Evolutionary conservation across 2,797 vertebrate genomes (phyloP).

Genomic region (Acropternis orthonyx): DNA sequence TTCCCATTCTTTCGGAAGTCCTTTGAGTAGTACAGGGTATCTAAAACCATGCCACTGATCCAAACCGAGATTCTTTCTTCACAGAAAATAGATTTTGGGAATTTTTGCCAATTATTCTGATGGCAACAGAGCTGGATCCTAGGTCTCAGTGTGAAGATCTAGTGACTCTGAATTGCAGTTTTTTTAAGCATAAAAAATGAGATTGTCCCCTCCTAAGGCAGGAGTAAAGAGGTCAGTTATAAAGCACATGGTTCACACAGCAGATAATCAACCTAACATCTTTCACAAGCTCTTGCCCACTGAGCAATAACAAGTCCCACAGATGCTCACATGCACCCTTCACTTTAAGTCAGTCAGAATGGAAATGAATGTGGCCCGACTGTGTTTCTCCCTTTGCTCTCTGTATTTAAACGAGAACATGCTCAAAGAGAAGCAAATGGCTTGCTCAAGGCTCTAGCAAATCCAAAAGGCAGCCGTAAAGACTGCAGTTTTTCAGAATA

Average conservation of each 20-base stretch:
- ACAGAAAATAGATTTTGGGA: background rate
- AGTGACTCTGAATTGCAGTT: background rate
- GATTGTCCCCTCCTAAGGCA: background rate
- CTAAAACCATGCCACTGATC: background rate
- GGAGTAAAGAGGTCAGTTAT: background rate
- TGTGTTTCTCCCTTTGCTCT: background rate
- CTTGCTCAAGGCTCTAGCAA: background rate
- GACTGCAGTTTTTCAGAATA: background rate
- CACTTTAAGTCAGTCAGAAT: background rate
- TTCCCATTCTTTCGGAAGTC: background rate
- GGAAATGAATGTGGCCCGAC: background rate
- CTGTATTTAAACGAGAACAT: background rate
- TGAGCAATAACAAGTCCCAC: background rate
- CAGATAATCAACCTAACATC: background rate
- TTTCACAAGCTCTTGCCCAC: background rate
- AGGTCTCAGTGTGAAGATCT: background rate
- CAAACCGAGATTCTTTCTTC: background rate
- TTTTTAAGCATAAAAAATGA: background rate
- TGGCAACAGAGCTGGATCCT: background rate
- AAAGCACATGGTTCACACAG: background rate
- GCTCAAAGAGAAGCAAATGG: slow-evolving; percentile 22
- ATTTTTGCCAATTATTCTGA: background rate
- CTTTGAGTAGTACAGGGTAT: background rate
- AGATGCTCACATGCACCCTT: background rate
- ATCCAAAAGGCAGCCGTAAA: slow-evolving; percentile 18